These are phyloP conservation scores for Drosophila mimetica DNA, from an alignment of 2,888 invertebrate species.

Conservation along the genomic window DNA sequence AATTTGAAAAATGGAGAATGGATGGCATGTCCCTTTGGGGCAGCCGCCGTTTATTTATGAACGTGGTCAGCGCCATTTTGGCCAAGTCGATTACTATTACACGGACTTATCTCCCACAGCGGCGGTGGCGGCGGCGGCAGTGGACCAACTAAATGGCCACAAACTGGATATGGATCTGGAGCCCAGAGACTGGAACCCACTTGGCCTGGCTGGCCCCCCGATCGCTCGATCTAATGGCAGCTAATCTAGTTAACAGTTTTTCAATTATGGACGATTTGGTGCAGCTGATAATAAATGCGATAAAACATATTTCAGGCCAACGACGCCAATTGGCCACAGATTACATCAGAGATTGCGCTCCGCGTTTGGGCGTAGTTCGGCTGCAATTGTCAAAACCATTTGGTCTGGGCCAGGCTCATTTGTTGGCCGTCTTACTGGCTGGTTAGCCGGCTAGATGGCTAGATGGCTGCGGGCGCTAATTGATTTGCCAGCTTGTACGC, in stretches of 20 bases:
- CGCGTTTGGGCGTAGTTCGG: conserved; percentile 70
- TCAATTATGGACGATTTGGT: conserved; percentile 77
- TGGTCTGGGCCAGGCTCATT: conserved; percentile 48
- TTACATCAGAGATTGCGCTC: conserved; percentile 59
- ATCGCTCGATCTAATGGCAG: conserved; percentile 70
- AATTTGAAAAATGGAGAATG: conserved; percentile 47
- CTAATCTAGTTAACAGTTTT: conserved; percentile 80
- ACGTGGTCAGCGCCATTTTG: conserved; percentile 56
- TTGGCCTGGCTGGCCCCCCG: conserved; percentile 43
- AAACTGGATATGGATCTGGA: conserved; percentile 39
- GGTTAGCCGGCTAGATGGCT: conserved; percentile 26
- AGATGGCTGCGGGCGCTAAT: conserved; percentile 67
- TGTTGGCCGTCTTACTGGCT: conserved; percentile 32
- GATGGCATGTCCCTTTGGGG: conserved; percentile 69
- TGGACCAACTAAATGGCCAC: conserved; percentile 26
- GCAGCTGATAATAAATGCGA: conserved; percentile 77
- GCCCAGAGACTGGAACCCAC: conserved; percentile 12
- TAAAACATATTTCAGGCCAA: conserved; percentile 71
- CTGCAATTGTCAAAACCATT: conserved; percentile 75
- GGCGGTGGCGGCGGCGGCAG: conserved; percentile 25
- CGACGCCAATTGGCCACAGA: conserved; percentile 59
- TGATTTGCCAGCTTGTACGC: conserved; percentile 59
- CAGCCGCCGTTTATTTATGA: conserved; percentile 62
- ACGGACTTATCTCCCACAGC: conserved; percentile 51
- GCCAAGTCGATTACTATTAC: conserved; percentile 34